Evolutionary conservation across 2,888 invertebrate genomes (phyloP).

Genomic region (Chorisops tibialis): DNA sequence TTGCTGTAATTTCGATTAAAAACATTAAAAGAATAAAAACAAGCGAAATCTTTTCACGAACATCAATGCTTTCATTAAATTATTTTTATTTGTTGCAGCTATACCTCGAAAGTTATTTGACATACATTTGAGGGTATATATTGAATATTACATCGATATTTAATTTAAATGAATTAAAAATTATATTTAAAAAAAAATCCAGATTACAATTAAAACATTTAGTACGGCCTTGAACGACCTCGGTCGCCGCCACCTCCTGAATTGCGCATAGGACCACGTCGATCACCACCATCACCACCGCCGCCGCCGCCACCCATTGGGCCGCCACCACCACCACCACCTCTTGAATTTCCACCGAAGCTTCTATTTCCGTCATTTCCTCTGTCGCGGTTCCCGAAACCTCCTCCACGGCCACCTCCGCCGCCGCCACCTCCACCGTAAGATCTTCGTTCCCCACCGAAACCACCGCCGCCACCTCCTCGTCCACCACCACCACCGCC

Average conservation of each 20-base stretch:
- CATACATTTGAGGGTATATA: too few species aligned
- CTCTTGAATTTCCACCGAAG: conserved; percentile 49
- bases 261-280: conserved; percentile 42
- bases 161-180: too few species aligned
- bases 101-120: too few species aligned
- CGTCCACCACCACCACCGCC: conserved; percentile 42
- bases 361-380: conserved; percentile 51
- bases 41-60: too few species aligned
- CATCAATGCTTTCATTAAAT: too few species aligned
- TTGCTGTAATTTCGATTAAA: too few species aligned
- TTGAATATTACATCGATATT: too few species aligned
- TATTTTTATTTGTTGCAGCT: too few species aligned
- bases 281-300: conserved; percentile 40
- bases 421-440: conserved; percentile 39
- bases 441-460: conserved; percentile 12
- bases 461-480: conserved; percentile 43
- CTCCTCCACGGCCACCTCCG: conserved; percentile 42
- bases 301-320: conserved; percentile 38
- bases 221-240: conserved; percentile 48
- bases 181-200: too few species aligned
- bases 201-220: conserved; percentile 28
- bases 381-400: conserved; percentile 43
- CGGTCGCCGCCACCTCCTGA: too few species aligned
- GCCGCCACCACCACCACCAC: conserved; percentile 46
- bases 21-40: too few species aligned